Conservation (phyloP, 2,113 vertebrate genomes). For the Uropsilus gracilis region DNA sequence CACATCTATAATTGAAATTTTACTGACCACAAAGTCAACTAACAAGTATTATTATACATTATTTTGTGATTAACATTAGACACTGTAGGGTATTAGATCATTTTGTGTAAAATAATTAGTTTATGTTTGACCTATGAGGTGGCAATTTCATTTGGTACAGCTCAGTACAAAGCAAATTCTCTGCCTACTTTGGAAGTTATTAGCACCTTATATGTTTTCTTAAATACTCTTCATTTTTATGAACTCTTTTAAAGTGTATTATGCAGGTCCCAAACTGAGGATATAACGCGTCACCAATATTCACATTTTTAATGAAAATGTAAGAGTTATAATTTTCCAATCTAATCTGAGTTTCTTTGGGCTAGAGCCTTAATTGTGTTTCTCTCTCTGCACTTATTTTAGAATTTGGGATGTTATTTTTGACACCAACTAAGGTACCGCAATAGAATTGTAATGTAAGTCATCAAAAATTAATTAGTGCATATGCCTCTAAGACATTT, state of each 20-base stretch:
- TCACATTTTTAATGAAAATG: background rate
- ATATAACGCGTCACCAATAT: background rate
- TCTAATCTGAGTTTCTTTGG: background rate
- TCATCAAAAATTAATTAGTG: too few species aligned
- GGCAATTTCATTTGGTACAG: background rate
- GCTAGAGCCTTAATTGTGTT: background rate
- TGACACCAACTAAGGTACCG: background rate
- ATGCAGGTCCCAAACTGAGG: background rate
- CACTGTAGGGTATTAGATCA: background rate
- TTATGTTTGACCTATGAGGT: background rate
- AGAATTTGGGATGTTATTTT: background rate
- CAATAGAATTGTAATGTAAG: background rate
- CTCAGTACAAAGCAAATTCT: background rate
- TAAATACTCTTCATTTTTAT: background rate
- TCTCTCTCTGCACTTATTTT: background rate
- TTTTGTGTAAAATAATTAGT: background rate
- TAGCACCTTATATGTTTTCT: background rate
- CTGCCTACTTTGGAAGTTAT: background rate
- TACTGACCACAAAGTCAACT: background rate
- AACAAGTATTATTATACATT: background rate
- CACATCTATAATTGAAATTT: too few species aligned
- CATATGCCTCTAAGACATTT: background rate
- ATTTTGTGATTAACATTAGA: background rate
- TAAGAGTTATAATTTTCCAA: background rate
- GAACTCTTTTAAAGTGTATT: background rate